Conservation (phyloP, 2,888 invertebrate genomes). For the Epinotia bilunana region DNA sequence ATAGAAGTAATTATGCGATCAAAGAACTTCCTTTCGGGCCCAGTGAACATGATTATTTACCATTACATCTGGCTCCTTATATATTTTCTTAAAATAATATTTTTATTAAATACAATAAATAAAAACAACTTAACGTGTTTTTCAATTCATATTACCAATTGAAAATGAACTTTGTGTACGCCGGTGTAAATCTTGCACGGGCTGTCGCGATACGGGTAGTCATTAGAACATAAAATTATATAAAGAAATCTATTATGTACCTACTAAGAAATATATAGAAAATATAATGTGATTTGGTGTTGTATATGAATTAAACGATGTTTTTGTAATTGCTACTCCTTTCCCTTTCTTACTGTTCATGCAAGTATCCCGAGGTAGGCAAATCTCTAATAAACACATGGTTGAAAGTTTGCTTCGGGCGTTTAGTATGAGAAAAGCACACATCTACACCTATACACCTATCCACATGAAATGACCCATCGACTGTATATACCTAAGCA, state of each 20-base stretch:
- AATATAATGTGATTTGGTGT: constrained; percentile 85
- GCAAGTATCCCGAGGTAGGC: constrained; percentile 44
- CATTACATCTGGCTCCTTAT: constrained; percentile 59
- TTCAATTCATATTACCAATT: constrained; percentile 64
- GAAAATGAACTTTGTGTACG: constrained; percentile 50
- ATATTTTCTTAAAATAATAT: constrained; percentile 72
- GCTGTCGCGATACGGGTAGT: constrained; percentile 65
- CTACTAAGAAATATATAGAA: constrained; percentile 74
- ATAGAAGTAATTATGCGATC: constrained; percentile 55
- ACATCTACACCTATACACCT: background rate
- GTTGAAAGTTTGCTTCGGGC: constrained; percentile 23
- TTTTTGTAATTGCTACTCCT: constrained; percentile 80
- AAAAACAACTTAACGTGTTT: constrained; percentile 60
- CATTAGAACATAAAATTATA: constrained; percentile 69
- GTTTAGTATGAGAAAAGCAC: constrained; percentile 22
- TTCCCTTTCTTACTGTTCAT: constrained; percentile 64
- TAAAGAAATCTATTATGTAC: constrained; percentile 77
- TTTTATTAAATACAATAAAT: constrained; percentile 62
- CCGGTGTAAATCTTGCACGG: constrained; percentile 47
- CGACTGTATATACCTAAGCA: background rate
- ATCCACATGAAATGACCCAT: background rate
- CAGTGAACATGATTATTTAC: constrained; percentile 61
- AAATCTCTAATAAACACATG: constrained; percentile 29
- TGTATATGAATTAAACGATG: constrained; percentile 83
- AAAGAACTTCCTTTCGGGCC: constrained; percentile 70